Evolutionary conservation across 2,888 invertebrate species (phyloP), one percentile per base, ranked within the genome.

Genomic region (Agrochola litura): DNA sequence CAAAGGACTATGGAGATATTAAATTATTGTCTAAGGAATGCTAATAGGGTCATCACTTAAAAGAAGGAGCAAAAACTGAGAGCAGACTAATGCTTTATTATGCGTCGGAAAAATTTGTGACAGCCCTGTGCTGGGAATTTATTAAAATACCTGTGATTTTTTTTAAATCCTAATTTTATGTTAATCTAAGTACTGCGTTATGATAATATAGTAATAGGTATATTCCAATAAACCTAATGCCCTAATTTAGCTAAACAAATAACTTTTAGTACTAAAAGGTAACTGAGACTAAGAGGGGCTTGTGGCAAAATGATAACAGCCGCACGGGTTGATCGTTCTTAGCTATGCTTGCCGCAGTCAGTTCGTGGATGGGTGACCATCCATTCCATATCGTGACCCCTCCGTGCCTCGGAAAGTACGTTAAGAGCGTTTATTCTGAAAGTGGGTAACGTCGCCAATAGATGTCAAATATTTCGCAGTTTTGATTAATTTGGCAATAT

Each of bases 1-100:
- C 82, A 87, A 89, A 89, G 89, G 90, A 88, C 89, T 83, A 84
- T 82, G 85, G 88, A 89, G 90, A 92, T 93, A 93, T 94, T 92
- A 94, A 95, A 94, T 94, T 93, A 93, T 93, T 94, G 91, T 92
- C 91, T 92, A 90, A 91, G 90, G 92, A 91, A 95, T 94, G 93
- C 93, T 94, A 94, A 95, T 95, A 94, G 93, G 92, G 91, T 90
- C 92, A 94, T 95, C 93, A 94, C 90, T 93, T 92, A 92, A 89
- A 91, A 91, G 89, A 91, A 92, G 89, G 90, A 91, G 86, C 88
- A 91, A 92, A 91, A 92, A 92, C 89, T 90, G 80, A 78, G 81
- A 87, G 83, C 78, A 82, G 86, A 89, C 85, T 89, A 90, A 90
- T 90, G 90, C 82, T 90, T 90, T 89, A 90, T 93, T 92, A 91